Evolutionary conservation across 2,888 invertebrate genomes (phyloP), one percentile per base, ranked within the genome.

Genomic region (Scelioninae gen. 2): DNA sequence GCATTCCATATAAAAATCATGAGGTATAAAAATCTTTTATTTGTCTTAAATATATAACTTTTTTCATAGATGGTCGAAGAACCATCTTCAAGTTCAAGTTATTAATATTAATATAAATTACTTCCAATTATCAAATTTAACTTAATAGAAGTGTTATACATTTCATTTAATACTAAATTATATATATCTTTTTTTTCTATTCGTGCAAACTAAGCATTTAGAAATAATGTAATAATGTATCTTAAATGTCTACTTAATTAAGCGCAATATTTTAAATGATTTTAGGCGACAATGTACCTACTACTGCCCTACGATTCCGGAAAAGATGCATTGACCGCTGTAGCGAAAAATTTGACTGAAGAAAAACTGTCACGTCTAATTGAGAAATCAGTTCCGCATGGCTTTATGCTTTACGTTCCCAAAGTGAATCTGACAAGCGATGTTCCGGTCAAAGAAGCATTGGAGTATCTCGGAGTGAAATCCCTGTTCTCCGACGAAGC

Each of bases 261-360:
- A n/a, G n/a, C n/a, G n/a, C n/a, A n/a, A n/a, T n/a, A n/a, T n/a
- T n/a, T n/a, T n/a, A n/a, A n/a, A n/a, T n/a, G n/a, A 25, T 25
- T 63, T 15, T 19, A 64, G 63, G 63, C 53, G 18, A 53, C 52
- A 5, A 9, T 64, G 52, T 64, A 53, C 10, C 43, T 64, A 2
- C 18, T 64, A 1, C 15, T 16, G n/a, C 53, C 63, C 9, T n/a
- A 45, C 11, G 16, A 25, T 18, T 1, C 31, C 2, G 63, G 63
- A 15, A 45, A 25, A 35, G 16, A 19, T 7, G 33, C 33, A 1
- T 28, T 64, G 25, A 43, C 43, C n/a, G 11, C 0, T 4, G 0
- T 64, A n/a, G 31, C 45, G 0, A 2, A 15, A 22, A 19, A 52
- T n/a, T 19, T 64, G 16, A 53, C 63, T 0, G n/a, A 25, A 4